Percentiles rank a stretch among this genome's conserved stretches.
These are phyloP conservation scores for Acanthococcus lagerstroemiae DNA, from an alignment of 2,888 invertebrate genomes.

Conservation along the genomic window DNA sequence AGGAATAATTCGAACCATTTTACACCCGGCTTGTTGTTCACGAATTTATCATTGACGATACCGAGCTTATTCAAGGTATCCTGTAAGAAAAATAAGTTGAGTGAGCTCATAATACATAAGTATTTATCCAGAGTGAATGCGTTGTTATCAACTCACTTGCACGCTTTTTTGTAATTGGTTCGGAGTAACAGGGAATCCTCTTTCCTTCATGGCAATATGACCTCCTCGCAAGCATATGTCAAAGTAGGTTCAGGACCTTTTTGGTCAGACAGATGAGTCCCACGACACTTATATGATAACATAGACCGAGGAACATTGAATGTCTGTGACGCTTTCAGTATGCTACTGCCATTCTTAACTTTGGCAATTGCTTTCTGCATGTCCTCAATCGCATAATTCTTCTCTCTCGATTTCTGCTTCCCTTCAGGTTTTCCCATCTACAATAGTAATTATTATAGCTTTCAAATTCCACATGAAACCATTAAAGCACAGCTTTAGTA, in stretches of 20 bases:
- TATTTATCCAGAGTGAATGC: neutral
- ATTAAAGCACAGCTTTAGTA: neutral
- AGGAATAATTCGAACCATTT: constrained; percentile 29
- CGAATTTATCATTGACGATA: constrained; percentile 6
- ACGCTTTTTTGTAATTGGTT: neutral
- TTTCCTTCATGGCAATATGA: neutral
- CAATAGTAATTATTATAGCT: neutral
- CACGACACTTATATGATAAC: neutral
- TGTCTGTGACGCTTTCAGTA: neutral
- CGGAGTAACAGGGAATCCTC: neutral
- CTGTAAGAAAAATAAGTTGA: neutral
- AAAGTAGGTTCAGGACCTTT: neutral
- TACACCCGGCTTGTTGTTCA: constrained; percentile 27
- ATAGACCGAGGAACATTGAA: neutral
- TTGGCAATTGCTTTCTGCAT: neutral
- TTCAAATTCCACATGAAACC: neutral
- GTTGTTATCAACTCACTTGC: neutral
- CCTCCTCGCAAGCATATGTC: neutral
- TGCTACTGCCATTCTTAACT: neutral
- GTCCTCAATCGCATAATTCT: neutral
- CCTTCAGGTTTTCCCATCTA: neutral
- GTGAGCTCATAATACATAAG: neutral
- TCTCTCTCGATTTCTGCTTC: neutral
- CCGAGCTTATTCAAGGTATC: neutral
- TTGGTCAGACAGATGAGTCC: neutral